These are phyloP conservation scores for Crypturellus tataupa DNA, from an alignment of 2,797 vertebrate genomes.

Conservation along the genomic window DNA sequence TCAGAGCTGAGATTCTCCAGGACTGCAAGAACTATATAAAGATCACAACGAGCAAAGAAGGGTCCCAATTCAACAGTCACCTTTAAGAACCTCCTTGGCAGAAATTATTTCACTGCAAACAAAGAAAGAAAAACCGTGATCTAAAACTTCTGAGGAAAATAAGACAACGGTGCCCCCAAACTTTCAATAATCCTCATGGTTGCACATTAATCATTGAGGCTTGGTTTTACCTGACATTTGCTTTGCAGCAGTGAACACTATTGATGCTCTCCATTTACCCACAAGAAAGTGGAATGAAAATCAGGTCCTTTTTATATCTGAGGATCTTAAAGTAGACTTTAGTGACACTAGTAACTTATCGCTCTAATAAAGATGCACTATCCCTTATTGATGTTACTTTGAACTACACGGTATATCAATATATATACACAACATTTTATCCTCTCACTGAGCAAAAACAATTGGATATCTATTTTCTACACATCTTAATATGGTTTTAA, in stretches of 20 bases:
- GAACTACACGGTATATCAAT: slow-evolving; percentile 79
- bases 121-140: neutral
- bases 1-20: slow-evolving; percentile 63
- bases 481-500: slow-evolving; percentile 77
- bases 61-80: slow-evolving; percentile 56
- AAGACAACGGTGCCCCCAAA: slow-evolving; percentile 68
- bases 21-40: slow-evolving; percentile 61
- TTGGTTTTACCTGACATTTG: neutral
- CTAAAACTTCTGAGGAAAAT: neutral
- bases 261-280: neutral
- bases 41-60: slow-evolving; percentile 18
- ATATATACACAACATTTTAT: slow-evolving; percentile 80
- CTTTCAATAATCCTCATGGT: slow-evolving; percentile 49
- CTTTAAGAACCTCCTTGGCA: slow-evolving; percentile 63
- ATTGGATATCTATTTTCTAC: slow-evolving; percentile 80
- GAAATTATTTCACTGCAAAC: slow-evolving; percentile 19
- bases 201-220: slow-evolving; percentile 6
- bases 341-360: slow-evolving; percentile 69
- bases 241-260: neutral
- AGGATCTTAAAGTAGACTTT: slow-evolving; percentile 69
- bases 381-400: slow-evolving; percentile 72
- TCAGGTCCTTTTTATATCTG: slow-evolving; percentile 40
- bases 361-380: slow-evolving; percentile 80
- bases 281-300: neutral
- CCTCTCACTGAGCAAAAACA: slow-evolving; percentile 79